Evolutionary conservation across 2,888 invertebrate genomes (phyloP).

Genomic region (Muschampia plurimacula): DNA sequence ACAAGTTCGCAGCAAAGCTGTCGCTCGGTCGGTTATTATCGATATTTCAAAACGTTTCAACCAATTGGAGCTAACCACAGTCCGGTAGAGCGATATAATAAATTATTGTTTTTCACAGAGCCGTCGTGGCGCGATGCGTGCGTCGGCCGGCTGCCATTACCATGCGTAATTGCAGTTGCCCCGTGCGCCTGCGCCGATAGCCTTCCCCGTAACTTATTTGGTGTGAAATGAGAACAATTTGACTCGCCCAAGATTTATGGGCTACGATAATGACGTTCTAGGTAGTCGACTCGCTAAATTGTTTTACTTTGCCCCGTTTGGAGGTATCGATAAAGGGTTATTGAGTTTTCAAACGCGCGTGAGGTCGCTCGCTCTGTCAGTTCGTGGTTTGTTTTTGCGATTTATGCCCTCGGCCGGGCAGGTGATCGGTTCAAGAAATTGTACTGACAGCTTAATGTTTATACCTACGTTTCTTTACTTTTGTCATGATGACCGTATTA

Average conservation of each 20-base stretch:
- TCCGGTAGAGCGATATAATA: constrained; percentile 49
- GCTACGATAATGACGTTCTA: constrained; percentile 63
- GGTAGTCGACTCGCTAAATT: constrained; percentile 52
- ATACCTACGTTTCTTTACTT: constrained; percentile 29
- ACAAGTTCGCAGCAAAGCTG: constrained; percentile 30
- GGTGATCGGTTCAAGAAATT: constrained; percentile 36
- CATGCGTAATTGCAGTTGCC: constrained; percentile 67
- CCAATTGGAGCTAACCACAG: constrained; percentile 49
- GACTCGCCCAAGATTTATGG: constrained; percentile 73
- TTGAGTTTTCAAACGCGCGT: constrained; percentile 40
- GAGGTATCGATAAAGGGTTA: constrained; percentile 38
- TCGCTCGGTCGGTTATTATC: constrained; percentile 44
- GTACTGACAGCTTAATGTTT: constrained; percentile 36
- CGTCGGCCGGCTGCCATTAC: constrained; percentile 56
- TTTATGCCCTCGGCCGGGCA: constrained; percentile 32
- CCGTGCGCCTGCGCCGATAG: constrained; percentile 49
- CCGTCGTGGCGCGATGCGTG: constrained; percentile 46
- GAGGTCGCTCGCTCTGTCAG: constrained; percentile 32
- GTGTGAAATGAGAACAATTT: constrained; percentile 81
- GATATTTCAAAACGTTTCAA: constrained; percentile 44
- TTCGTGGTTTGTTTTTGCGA: constrained; percentile 35
- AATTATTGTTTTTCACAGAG: constrained; percentile 54
- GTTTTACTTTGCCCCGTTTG: constrained; percentile 47
- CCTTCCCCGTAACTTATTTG: constrained; percentile 73
- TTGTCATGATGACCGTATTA: constrained; percentile 30